A percentile compares a stretch with the other conserved stretches of the same genome.
These are phyloP conservation scores for Coptodon bakossiorum DNA, from an alignment of 2,113 vertebrate genomes.

Conservation along the genomic window DNA sequence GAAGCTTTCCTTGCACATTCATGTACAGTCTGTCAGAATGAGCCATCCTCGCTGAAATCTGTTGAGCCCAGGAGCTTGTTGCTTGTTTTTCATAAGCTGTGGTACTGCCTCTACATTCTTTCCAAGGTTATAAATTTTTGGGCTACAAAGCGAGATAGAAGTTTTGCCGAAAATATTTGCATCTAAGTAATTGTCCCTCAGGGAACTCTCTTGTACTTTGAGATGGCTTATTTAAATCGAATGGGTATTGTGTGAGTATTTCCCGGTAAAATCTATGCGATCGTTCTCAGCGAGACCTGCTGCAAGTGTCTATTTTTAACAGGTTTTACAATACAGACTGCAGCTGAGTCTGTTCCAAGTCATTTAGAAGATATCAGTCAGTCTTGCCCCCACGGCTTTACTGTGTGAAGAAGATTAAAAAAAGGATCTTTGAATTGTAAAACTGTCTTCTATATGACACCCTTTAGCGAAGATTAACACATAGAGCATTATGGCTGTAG, in stretches of 20 bases:
- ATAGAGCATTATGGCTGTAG: not conserved
- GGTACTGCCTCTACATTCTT: not conserved
- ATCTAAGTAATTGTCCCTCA: constrained; percentile 35
- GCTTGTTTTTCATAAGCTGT: constrained; percentile 21
- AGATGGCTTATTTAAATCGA: constrained; percentile 51
- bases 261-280: constrained; percentile 28
- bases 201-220: constrained; percentile 15
- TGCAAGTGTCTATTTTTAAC: not conserved
- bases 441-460: not conserved
- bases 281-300: constrained; percentile 26
- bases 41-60: constrained; percentile 19
- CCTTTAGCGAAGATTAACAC: constrained; percentile 10
- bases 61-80: not conserved
- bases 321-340: constrained; percentile 1
- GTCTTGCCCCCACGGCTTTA: not conserved
- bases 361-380: constrained; percentile 24
- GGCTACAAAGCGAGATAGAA: constrained; percentile 54
- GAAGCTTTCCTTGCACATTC: constrained; percentile 29
- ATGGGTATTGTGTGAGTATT: constrained; percentile 24
- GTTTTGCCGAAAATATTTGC: constrained; percentile 39
- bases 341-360: constrained; percentile 22
- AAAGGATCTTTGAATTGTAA: constrained; percentile 1
- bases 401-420: constrained; percentile 8
- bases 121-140: not conserved
- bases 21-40: constrained; percentile 33